A percentile compares a stretch with the other conserved stretches of the same genome.
Evolutionary conservation across 2,888 invertebrate genomes (phyloP).

Genomic region (Mythimna pallens): DNA sequence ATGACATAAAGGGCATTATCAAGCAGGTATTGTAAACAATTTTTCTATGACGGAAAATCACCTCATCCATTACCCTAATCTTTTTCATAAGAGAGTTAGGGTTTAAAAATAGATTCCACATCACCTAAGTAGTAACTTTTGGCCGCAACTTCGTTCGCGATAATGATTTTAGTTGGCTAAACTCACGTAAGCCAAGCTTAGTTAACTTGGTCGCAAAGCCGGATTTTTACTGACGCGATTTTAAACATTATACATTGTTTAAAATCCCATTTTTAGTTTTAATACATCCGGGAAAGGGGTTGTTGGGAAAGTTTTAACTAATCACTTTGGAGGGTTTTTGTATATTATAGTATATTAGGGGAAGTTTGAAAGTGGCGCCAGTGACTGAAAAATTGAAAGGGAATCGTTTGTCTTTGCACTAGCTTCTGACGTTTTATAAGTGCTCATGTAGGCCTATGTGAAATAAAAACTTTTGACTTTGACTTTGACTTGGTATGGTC

Average conservation of each 20-base stretch:
- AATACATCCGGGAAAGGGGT: background rate
- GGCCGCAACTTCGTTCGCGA: constrained; percentile 27
- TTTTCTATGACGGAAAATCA: background rate
- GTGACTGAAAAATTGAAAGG: no score
- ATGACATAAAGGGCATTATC: no score
- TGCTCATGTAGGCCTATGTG: no score
- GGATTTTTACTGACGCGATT: constrained; percentile 23
- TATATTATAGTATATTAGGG: no score
- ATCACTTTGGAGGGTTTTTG: background rate
- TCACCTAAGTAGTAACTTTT: constrained; percentile 34
- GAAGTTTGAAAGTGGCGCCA: no score
- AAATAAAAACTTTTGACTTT: no score
- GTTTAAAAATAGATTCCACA: constrained; percentile 15
- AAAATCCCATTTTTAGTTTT: constrained; percentile 28
- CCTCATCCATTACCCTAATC: background rate
- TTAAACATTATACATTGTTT: constrained; percentile 24
- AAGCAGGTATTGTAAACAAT: background rate
- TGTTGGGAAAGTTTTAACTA: constrained; percentile 20
- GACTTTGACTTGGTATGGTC: no score
- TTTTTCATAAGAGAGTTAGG: background rate
- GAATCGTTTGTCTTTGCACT: no score
- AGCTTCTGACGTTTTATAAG: no score
- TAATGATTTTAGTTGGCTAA: constrained; percentile 53
- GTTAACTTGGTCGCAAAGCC: constrained; percentile 25
- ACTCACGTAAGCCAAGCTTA: constrained; percentile 40